Conservation (phyloP, 2,888 invertebrate species). For the Caenorhabditis drosophilae region DNA sequence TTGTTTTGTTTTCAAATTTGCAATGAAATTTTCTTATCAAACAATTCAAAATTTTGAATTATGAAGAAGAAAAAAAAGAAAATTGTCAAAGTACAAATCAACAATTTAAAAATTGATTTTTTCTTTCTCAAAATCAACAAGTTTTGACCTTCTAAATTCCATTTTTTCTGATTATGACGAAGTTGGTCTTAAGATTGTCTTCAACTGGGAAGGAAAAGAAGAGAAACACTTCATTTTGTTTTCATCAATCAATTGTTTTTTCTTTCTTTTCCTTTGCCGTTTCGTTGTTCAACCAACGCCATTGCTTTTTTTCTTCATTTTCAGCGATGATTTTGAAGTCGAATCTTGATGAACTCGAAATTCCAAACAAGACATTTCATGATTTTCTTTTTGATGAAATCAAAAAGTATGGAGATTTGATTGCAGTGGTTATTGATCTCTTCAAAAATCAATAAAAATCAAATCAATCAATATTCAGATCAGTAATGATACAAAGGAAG, state of each 20-base stretch:
- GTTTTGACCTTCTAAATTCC: no score
- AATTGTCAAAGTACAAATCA: background rate
- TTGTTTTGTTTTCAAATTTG: background rate
- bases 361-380: conserved; percentile 31
- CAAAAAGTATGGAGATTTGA: conserved; percentile 19
- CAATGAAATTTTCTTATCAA: no score
- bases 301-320: background rate
- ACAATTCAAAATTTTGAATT: background rate
- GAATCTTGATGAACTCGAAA: conserved; percentile 15
- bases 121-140: no score
- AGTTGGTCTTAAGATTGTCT: no score
- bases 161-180: no score
- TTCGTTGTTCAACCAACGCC: no score
- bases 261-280: background rate
- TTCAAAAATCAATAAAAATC: background rate
- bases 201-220: no score
- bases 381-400: conserved; percentile 33
- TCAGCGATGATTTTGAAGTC: conserved; percentile 28
- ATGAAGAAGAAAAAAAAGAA: background rate
- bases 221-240: background rate
- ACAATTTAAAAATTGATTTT: background rate
- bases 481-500: conserved; percentile 25
- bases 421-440: conserved; percentile 25
- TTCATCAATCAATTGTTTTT: background rate
- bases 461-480: conserved; percentile 9